Percentiles rank a stretch among this genome's conserved stretches.
phyloP scores from a whole-genome alignment of 2,113 vertebrate species.

The Hemichromis elongatus region DNA sequence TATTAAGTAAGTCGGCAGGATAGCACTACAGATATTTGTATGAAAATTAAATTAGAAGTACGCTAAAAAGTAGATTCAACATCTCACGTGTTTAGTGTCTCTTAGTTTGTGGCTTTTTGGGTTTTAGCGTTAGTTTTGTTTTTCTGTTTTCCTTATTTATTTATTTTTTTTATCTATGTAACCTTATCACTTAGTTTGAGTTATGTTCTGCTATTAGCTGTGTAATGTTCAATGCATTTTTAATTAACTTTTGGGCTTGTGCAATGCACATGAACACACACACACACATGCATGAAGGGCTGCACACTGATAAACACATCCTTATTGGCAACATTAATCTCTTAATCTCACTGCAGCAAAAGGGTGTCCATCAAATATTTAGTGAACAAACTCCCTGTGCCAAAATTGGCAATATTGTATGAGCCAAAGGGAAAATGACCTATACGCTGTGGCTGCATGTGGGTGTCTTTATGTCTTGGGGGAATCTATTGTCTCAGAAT shows the following conservation, averaged over 20 bases:
- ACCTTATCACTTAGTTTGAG: slow-evolving; percentile 3
- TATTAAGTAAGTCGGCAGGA: not conserved
- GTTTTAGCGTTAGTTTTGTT: not conserved
- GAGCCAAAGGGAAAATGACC: slow-evolving; percentile 40
- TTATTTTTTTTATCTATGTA: not conserved
- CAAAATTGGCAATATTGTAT: slow-evolving; percentile 37
- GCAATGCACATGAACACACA: not conserved
- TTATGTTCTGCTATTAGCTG: not conserved
- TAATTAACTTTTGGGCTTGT: slow-evolving; percentile 22
- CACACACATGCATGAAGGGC: not conserved
- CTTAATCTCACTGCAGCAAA: slow-evolving; percentile 52
- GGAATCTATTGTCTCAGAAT: not conserved
- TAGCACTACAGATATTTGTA: not conserved
- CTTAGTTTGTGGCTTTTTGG: not conserved
- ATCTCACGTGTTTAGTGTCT: not conserved
- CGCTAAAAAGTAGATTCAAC: not conserved
- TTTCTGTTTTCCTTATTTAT: not conserved
- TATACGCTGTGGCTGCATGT: not conserved
- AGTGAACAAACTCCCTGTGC: slow-evolving; percentile 55
- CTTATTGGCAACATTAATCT: slow-evolving; percentile 56
- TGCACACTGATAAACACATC: slow-evolving; percentile 29
- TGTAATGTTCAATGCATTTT: slow-evolving; percentile 4
- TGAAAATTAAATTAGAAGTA: not conserved
- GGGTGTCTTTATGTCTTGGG: not conserved
- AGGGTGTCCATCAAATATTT: slow-evolving; percentile 69